phyloP scores from a whole-genome alignment of 1,140 invertebrate species.

The Danaus melanippus region DNA sequence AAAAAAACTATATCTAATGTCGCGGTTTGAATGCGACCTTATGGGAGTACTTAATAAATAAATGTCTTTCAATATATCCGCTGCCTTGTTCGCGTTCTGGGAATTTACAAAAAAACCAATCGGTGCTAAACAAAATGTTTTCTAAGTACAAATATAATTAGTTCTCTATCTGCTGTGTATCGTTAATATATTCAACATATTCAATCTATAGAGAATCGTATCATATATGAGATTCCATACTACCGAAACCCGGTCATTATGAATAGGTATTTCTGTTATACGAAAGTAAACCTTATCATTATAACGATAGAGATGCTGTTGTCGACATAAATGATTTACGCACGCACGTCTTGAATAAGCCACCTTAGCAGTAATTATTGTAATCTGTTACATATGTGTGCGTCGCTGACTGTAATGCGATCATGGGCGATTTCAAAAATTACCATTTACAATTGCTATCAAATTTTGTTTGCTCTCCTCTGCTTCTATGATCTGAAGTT shows the following conservation, averaged over 20 bases:
- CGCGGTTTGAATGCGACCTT: too few species aligned
- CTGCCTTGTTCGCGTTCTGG: too few species aligned
- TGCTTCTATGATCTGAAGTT: too few species aligned
- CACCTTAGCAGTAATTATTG: constrained; percentile 23
- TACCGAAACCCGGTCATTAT: constrained; percentile 17
- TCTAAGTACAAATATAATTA: constrained; percentile 1
- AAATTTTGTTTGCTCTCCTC: too few species aligned
- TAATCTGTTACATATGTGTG: constrained; percentile 22
- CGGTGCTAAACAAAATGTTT: background rate
- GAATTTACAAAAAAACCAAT: too few species aligned
- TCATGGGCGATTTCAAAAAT: too few species aligned
- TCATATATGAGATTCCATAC: constrained; percentile 12
- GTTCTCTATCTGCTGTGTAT: constrained; percentile 2
- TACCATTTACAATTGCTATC: too few species aligned
- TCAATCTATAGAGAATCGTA: constrained; percentile 7
- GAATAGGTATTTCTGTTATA: constrained; percentile 1
- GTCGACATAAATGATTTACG: constrained; percentile 3
- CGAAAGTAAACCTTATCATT: constrained; percentile 7
- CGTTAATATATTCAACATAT: constrained; percentile 11
- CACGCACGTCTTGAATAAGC: constrained; percentile 20
- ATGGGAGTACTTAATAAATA: too few species aligned
- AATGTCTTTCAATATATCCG: too few species aligned
- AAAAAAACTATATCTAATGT: constrained; percentile 2
- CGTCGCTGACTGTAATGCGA: constrained; percentile 8
- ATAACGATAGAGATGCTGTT: constrained; percentile 6